Evolutionary conservation across 2,797 vertebrate genomes (phyloP).

Genomic region (Molossus alvarezi): DNA sequence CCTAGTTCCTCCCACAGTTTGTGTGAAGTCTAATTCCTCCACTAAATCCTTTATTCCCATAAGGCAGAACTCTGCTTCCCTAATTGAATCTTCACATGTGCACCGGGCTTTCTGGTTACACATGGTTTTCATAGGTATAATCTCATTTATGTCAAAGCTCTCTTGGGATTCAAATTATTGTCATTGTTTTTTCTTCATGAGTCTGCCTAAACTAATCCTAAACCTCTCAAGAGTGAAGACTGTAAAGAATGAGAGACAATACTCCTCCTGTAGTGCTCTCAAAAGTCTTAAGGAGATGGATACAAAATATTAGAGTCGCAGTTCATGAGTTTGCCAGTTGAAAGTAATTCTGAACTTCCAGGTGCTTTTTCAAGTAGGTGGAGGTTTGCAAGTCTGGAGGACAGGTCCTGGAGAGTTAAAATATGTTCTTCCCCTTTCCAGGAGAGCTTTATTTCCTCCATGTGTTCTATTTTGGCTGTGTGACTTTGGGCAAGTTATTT

Average conservation of each 20-base stretch:
- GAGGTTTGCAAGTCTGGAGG: conserved; percentile 60
- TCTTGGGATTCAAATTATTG: conserved; percentile 47
- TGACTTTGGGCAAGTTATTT: background rate
- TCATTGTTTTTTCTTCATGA: background rate
- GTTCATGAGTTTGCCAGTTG: conserved; percentile 55
- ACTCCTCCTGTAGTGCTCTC: background rate
- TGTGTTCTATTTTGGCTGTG: conserved; percentile 54
- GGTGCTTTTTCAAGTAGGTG: conserved; percentile 72
- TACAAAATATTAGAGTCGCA: conserved; percentile 11
- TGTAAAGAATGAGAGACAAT: conserved; percentile 46
- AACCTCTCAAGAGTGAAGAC: background rate
- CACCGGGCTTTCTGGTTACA: background rate
- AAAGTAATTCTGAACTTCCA: conserved; percentile 68
- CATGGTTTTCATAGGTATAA: background rate
- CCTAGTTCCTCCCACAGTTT: no score
- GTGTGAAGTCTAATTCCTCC: no score
- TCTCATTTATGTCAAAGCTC: conserved; percentile 58
- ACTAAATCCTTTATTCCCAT: background rate
- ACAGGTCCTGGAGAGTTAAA: conserved; percentile 73
- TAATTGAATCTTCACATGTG: background rate
- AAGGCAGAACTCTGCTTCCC: background rate
- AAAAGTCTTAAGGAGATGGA: conserved; percentile 61
- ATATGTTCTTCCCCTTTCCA: conserved; percentile 63
- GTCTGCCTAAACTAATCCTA: background rate
- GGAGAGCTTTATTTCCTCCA: conserved; percentile 75